Conservation (phyloP, 2,113 vertebrate genomes). For the Hydrochoerus hydrochaeris region DNA sequence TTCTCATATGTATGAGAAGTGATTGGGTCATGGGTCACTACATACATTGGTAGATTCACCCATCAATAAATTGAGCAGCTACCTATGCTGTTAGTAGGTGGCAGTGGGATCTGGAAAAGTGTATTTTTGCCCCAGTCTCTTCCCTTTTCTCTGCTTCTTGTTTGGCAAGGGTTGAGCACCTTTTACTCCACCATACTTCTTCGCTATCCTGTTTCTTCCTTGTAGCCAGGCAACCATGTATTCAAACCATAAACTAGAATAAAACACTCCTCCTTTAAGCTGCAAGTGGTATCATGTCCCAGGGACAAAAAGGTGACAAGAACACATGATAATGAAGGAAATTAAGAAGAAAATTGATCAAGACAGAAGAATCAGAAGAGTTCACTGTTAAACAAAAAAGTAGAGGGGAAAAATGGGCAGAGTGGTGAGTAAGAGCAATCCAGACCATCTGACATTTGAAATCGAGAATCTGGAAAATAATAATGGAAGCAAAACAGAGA, state of each 20-base stretch:
- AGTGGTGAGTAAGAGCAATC: background rate
- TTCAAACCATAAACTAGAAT: background rate
- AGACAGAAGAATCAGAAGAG: background rate
- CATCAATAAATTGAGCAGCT: background rate
- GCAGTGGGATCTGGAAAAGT: background rate
- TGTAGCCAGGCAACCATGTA: background rate
- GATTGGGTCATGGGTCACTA: background rate
- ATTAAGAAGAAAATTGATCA: background rate
- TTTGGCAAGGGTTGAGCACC: background rate
- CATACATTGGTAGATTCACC: no score
- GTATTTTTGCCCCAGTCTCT: background rate
- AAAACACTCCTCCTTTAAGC: background rate
- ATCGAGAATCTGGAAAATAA: background rate
- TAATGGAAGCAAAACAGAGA: background rate
- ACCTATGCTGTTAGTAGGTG: background rate
- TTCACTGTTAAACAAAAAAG: background rate
- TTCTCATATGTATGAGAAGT: background rate
- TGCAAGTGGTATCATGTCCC: background rate
- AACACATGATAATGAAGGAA: background rate
- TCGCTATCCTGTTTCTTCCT: background rate
- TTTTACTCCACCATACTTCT: background rate
- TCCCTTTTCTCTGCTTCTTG: background rate
- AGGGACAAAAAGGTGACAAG: background rate
- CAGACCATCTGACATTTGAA: background rate
- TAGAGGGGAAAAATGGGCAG: background rate